Base-by-base conservation (phyloP, 2,888 invertebrate genomes). In the Panopea generosa region DNA sequence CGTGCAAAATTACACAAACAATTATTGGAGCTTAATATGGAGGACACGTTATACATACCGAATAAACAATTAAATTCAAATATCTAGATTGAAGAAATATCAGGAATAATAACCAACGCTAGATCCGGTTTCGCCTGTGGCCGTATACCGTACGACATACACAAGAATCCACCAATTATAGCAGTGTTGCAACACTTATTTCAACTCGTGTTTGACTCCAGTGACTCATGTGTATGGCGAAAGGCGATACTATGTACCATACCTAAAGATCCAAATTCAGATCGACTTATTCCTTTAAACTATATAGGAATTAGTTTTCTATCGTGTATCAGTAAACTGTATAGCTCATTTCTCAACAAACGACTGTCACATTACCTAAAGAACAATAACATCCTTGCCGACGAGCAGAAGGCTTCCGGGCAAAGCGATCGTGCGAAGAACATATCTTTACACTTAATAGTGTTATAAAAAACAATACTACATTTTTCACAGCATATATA, bases 281-380 rank as follows among this genome's bases (percentile, higher is more conserved):
- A 75, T 49, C n/a, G n/a, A n/a, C 29, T 55, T 6, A 24, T 61
- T 18, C 55, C 56, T 11, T 45, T 73, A 52, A 72, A 60, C 20
- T 66, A 73, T 29, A 55, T 56, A 26, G 66, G 76, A n/a, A 61
- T 71, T 18, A n/a, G n/a, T n/a, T n/a, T n/a, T n/a, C n/a, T n/a
- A n/a, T n/a, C n/a, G n/a, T n/a, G n/a, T n/a, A n/a, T n/a, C n/a
- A n/a, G n/a, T n/a, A n/a, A n/a, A n/a, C n/a, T n/a, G n/a, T n/a
- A n/a, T n/a, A n/a, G n/a, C n/a, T n/a, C n/a, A n/a, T n/a, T n/a
- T n/a, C n/a, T n/a, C n/a, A n/a, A n/a, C n/a, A n/a, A n/a, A n/a
- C n/a, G n/a, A n/a, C n/a, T n/a, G n/a, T n/a, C n/a, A n/a, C n/a
- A n/a, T n/a, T n/a, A n/a, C n/a, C n/a, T n/a, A n/a, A n/a, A n/a